phyloP scores from a whole-genome alignment of 2,797 vertebrate species.

The Spinus olivaceus region DNA sequence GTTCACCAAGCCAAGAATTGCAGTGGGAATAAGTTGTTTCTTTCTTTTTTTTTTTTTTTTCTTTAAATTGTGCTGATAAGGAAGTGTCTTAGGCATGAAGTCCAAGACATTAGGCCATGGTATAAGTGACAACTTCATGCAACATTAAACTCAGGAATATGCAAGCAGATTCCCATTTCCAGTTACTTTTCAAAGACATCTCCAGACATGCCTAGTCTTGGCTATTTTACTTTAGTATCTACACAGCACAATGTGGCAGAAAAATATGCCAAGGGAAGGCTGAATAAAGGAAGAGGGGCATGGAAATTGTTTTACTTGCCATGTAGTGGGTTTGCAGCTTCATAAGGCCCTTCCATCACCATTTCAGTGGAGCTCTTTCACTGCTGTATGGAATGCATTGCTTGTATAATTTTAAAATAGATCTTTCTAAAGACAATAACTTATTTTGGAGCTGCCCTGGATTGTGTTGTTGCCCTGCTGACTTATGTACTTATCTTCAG shows the following conservation, averaged over 20 bases:
- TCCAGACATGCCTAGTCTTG: neutral
- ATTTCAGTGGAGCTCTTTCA: neutral
- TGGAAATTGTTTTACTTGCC: neutral
- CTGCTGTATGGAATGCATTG: neutral
- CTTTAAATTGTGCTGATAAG: neutral
- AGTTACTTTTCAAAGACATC: neutral
- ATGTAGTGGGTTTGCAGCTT: neutral
- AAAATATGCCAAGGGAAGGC: neutral
- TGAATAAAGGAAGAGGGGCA: neutral
- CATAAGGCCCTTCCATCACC: neutral
- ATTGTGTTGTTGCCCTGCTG: rapidly evolving
- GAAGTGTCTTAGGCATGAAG: neutral
- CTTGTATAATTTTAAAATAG: neutral
- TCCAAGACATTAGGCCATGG: neutral
- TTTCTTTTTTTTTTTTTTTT: neutral
- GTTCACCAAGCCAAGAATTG: neutral
- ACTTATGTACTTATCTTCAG: neutral
- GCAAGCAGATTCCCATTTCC: neutral
- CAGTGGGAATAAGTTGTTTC: neutral
- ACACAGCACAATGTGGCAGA: neutral
- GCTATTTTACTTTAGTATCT: neutral
- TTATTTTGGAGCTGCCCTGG: neutral
- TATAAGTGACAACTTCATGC: neutral
- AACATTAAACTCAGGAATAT: neutral
- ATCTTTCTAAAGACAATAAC: neutral